Percentiles rank a stretch among this genome's conserved stretches.
phyloP scores from a whole-genome alignment of 2,888 invertebrate species.

The Clistopyga incitator region DNA sequence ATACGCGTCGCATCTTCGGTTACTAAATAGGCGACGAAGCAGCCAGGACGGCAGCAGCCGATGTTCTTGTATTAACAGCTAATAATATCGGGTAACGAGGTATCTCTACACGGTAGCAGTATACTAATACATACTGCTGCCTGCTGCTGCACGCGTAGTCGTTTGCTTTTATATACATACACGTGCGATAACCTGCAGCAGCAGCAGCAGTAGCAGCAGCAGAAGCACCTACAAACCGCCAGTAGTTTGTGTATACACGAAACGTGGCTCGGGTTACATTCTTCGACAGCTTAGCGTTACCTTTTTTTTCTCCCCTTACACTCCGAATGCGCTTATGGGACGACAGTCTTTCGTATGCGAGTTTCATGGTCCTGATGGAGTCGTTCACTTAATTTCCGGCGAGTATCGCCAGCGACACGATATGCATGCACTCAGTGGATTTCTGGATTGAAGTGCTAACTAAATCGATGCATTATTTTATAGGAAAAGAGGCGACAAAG shows the following conservation, averaged over 20 bases:
- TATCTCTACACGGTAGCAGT: conserved; percentile 71
- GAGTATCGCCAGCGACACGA: background rate
- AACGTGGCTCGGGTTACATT: conserved; percentile 63
- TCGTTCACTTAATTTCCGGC: conserved; percentile 36
- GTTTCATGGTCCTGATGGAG: conserved; percentile 37
- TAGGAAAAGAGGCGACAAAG: background rate
- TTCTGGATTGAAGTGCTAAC: background rate
- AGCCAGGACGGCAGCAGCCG: conserved; percentile 38
- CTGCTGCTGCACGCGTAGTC: conserved; percentile 6
- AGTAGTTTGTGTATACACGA: conserved; percentile 57
- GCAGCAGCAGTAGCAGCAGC: conserved; percentile 35
- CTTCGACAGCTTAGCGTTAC: conserved; percentile 60
- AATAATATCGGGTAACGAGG: conserved; percentile 78
- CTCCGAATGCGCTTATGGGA: conserved; percentile 26
- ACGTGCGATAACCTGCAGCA: conserved; percentile 41
- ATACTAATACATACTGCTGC: conserved; percentile 41
- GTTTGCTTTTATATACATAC: conserved; percentile 40
- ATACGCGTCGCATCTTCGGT: conserved; percentile 72
- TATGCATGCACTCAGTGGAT: background rate
- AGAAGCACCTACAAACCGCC: conserved; percentile 18
- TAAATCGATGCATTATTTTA: background rate
- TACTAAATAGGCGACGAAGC: conserved; percentile 73
- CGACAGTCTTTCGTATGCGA: conserved; percentile 14
- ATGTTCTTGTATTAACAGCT: conserved; percentile 73
- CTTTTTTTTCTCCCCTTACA: conserved; percentile 36